phyloP scores from a whole-genome alignment of 2,797 vertebrate genomes.

The Stomatorhinus walkeri region DNA sequence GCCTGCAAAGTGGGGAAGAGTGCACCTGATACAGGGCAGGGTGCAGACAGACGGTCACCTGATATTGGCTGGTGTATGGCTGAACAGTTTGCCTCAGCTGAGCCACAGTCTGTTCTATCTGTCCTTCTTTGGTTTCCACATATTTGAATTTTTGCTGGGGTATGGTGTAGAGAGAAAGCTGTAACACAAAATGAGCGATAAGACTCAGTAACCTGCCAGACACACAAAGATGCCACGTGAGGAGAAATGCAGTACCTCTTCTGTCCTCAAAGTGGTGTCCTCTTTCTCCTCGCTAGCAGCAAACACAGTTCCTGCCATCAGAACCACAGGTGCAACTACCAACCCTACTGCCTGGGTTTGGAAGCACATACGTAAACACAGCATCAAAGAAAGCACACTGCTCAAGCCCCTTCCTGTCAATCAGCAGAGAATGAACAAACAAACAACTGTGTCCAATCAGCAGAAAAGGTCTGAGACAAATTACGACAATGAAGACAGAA shows the following conservation, averaged over 20 bases:
- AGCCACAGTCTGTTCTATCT: conserved; percentile 53
- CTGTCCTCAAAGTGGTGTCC: conserved; percentile 50
- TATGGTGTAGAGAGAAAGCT: conserved; percentile 57
- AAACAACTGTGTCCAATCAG: not conserved
- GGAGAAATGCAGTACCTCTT: conserved; percentile 53
- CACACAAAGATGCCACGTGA: no score
- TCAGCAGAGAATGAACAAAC: not conserved
- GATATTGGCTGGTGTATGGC: conserved; percentile 50
- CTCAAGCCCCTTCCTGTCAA: not conserved
- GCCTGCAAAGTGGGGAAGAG: not conserved
- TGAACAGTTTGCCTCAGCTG: conserved; percentile 41
- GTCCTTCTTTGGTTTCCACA: conserved; percentile 43
- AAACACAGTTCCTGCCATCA: conserved; percentile 58
- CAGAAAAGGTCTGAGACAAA: not conserved
- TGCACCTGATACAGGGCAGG: not conserved
- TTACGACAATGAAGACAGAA: not conserved
- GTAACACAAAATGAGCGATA: not conserved
- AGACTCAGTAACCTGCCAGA: not conserved
- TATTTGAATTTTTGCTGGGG: conserved; percentile 31
- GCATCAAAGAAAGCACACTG: not conserved
- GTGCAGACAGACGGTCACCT: conserved; percentile 30
- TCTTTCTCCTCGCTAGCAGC: conserved; percentile 57
- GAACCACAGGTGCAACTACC: conserved; percentile 53
- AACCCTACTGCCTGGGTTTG: conserved; percentile 52
- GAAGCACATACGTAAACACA: not conserved